Percentiles rank a stretch among this genome's conserved stretches.
Evolutionary conservation across 2,797 vertebrate species (phyloP).

Genomic region (Pteropus rufus): DNA sequence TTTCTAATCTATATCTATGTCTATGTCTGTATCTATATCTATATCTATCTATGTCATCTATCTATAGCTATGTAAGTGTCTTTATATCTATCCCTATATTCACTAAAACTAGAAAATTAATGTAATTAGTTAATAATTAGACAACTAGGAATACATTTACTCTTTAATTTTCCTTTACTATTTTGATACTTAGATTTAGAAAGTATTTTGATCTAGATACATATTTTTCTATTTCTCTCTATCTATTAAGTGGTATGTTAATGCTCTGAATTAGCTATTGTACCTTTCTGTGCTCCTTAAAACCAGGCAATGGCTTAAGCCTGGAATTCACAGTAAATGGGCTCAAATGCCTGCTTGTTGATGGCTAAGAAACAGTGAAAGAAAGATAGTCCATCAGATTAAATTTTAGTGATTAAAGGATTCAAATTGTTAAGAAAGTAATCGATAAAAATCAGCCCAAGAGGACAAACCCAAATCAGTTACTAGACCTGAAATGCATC

Average conservation of each 20-base stretch:
- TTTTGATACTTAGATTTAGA: neutral
- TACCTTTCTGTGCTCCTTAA: neutral
- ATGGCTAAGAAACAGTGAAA: neutral
- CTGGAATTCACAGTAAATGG: neutral
- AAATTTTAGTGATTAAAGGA: neutral
- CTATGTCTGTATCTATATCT: no score
- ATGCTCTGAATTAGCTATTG: neutral
- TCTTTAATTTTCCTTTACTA: conserved; percentile 16
- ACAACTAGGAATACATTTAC: neutral
- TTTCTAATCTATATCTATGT: no score
- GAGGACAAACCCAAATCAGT: neutral
- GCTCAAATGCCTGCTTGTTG: neutral
- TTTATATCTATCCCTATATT: neutral
- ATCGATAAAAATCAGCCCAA: neutral
- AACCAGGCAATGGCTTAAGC: neutral
- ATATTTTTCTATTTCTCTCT: neutral
- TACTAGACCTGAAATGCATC: neutral
- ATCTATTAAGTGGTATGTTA: neutral
- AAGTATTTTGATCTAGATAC: neutral
- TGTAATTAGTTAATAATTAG: neutral
- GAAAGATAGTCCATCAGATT: neutral
- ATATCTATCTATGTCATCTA: no score
- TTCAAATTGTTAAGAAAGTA: neutral
- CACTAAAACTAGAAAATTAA: neutral
- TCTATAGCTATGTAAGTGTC: no score